phyloP scores from a whole-genome alignment of 2,888 invertebrate genomes.

The Nemotelus pantherinus region DNA sequence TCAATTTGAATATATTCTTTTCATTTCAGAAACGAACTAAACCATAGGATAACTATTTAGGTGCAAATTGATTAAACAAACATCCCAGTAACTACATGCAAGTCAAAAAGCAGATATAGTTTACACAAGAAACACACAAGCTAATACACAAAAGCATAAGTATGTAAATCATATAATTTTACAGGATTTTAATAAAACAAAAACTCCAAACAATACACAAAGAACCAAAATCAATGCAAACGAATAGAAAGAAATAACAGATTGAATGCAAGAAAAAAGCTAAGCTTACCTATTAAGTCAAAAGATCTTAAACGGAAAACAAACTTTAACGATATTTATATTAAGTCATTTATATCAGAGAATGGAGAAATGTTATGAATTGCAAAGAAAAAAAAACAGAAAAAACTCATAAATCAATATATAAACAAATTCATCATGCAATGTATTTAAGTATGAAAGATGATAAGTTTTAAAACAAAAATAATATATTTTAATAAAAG shows the following conservation, averaged over 20 bases:
- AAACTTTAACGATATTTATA: too few relatives aligned
- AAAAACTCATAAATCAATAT: too few relatives aligned
- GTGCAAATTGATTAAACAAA: slow-evolving; percentile 26
- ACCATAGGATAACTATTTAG: slow-evolving; percentile 24
- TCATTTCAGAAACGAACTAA: slow-evolving; percentile 33
- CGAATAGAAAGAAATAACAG: background rate
- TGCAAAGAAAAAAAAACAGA: too few relatives aligned
- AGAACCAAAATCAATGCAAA: background rate
- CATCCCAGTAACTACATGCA: slow-evolving; percentile 17
- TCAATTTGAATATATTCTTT: background rate
- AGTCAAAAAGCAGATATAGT: background rate
- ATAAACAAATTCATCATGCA: too few relatives aligned
- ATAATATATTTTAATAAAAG: too few relatives aligned
- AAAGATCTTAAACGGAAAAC: background rate
- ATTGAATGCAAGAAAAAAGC: background rate
- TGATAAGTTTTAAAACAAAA: too few relatives aligned
- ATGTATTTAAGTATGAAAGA: too few relatives aligned
- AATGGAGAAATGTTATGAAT: too few relatives aligned
- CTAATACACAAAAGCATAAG: background rate
- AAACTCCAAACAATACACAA: background rate
- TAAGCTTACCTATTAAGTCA: background rate
- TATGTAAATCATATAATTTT: too few relatives aligned
- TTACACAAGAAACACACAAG: background rate
- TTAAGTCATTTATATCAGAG: too few relatives aligned
- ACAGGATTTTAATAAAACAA: background rate